Base-by-base conservation (phyloP, 1,140 invertebrate genomes). In the Pseudomyrmex pallidus region DNA sequence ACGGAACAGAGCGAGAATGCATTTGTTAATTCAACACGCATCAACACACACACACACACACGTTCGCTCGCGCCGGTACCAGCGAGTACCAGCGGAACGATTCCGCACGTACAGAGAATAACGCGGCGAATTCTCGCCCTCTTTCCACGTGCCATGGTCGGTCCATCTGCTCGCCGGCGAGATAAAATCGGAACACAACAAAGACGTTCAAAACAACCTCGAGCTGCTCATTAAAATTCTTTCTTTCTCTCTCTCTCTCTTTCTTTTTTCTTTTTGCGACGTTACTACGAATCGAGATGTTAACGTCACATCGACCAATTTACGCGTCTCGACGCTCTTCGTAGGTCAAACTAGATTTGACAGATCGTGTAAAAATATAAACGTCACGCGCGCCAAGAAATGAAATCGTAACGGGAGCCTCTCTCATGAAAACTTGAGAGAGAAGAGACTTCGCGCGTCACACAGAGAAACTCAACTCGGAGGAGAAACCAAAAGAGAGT, bases 401-500 rank as follows among this genome's bases (percentile, higher is more conserved):
- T 35, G 35, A 35, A 35, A 35, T 35, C 35, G 35, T 35, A 1
- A 44, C 35, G n/a, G 54, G 4, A 13, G 44, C 57, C 35, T 63
- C 25, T 35, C 35, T 35, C 1, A 35, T 35, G 35, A 5, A 54
- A 44, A 77, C 62, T 76, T 13, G 61, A 61, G 61, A 61, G 61
- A 61, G 3, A 22, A 64, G 61, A 56, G 25, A 25, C 61, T 22
- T 1, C 17, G 50, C 63, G 59, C 77, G 61, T 64, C 61, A 82
- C 50, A 72, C 59, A 84, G 91, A 87, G 91, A 91, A 92, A 92
- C 89, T 88, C 73, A 52, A 44, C 20, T 78, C 52, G 63, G 80
- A 82, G 85, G 89, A 90, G 88, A 92, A 91, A 91, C 90, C 86
- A 89, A 90, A 83, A 5, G 90, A 90, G 88, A 91, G 87, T 88